phyloP scores from a whole-genome alignment of 2,888 invertebrate species.

The Sipha maydis region DNA sequence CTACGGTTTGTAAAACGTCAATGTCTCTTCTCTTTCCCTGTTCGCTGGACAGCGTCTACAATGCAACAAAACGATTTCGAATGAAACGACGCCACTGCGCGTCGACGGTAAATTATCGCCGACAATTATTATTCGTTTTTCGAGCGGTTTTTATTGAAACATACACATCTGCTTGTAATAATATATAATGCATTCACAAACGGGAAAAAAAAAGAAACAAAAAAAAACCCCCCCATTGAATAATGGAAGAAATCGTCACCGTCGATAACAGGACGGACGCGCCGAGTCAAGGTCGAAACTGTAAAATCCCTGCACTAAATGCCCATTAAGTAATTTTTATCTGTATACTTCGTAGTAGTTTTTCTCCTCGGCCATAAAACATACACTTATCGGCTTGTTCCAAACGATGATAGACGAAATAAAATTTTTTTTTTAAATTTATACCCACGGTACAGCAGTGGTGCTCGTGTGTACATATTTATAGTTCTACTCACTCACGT shows the following conservation, averaged over 20 bases:
- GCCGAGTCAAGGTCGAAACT: constrained; percentile 21
- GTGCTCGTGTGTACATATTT: no score
- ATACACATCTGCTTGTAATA: constrained; percentile 22
- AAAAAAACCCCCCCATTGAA: constrained; percentile 24
- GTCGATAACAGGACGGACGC: constrained; percentile 16
- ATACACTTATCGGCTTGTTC: not conserved
- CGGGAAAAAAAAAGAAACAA: not conserved
- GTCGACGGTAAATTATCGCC: no score
- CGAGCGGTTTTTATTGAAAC: constrained; percentile 10
- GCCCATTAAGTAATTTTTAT: not conserved
- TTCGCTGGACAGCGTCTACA: no score
- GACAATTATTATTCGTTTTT: not conserved
- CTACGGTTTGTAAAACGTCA: no score
- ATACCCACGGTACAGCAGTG: no score
- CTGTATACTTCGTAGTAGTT: not conserved
- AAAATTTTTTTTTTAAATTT: not conserved
- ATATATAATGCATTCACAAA: not conserved
- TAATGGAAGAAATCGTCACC: not conserved
- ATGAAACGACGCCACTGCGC: not conserved
- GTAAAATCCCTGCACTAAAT: constrained; percentile 31
- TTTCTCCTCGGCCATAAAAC: not conserved
- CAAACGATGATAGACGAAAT: not conserved
- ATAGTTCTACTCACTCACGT: no score
- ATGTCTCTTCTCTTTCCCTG: no score
- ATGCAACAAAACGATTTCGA: not conserved